Evolutionary conservation across 2,888 invertebrate genomes (phyloP).

Genomic region (Drosophila multiciliata): DNA sequence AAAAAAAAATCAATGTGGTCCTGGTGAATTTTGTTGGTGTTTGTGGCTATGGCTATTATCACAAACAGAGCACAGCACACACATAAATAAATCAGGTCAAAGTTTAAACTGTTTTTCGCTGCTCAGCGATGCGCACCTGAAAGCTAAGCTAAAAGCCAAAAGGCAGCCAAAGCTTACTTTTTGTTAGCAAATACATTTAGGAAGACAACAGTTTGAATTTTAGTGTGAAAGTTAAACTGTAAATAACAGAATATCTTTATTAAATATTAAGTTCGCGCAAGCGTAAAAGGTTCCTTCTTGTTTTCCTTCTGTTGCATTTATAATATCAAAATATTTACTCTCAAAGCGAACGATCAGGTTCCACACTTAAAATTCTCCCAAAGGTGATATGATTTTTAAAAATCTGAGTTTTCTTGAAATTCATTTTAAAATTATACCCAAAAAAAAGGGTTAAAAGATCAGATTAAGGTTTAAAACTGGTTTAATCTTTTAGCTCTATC

Average conservation of each 20-base stretch:
- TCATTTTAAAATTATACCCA: background rate
- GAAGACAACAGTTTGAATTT: background rate
- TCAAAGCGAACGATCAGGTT: no score
- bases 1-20: conserved; percentile 4
- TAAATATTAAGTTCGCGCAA: background rate
- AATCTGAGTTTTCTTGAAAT: background rate
- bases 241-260: background rate
- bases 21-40: conserved; percentile 14
- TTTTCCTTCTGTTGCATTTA: background rate
- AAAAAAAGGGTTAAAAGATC: background rate
- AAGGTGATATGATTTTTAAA: background rate
- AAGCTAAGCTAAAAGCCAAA: conserved; percentile 3
- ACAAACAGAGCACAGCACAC: conserved; percentile 32
- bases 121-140: conserved; percentile 37
- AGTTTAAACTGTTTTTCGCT: conserved; percentile 44
- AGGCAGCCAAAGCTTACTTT: no score
- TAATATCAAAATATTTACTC: no score
- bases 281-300: background rate
- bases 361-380: no score
- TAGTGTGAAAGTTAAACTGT: background rate
- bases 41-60: conserved; percentile 49
- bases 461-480: background rate
- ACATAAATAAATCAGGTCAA: conserved; percentile 63
- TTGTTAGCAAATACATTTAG: background rate
- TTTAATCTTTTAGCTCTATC: background rate